Base-by-base conservation (phyloP, 1,140 invertebrate species). In the Apis laboriosa region DNA sequence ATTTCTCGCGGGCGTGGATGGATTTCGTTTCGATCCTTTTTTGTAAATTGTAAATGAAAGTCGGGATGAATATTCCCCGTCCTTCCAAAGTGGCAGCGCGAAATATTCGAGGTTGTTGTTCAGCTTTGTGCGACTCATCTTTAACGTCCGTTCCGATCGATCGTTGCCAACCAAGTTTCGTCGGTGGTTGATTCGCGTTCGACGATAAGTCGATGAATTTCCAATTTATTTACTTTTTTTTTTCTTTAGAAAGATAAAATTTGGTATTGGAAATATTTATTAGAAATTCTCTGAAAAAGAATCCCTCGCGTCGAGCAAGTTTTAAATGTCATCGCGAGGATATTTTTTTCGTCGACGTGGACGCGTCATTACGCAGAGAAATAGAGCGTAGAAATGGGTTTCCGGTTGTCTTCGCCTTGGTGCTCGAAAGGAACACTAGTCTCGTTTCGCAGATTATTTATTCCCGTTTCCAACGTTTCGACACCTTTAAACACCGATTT, bases 311-410 rank as follows among this genome's bases (percentile, higher is more conserved):
- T 12, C 63, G 9, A 49, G 53, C 9, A 49, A 68, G 55, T 12
- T 34, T 34, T 55, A 70, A 51, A 70, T 34, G 64, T 58, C 63
- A n/a, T 12, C 17, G 67, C 17, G 67, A 9, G 49, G 19, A 72
- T n/a, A 53, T 51, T 77, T 77, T 77, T 77, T 67, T 67, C 28
- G 63, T 58, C 9, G 9, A 28, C 51, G 21, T 12, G 24, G 21
- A 78, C 76, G 76, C 64, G 64, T 43, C 76, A 58, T 67, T 78
- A 78, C 76, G 28, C 64, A 21, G 64, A 68, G 76, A 67, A 78
- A 70, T 68, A 68, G 76, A 58, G 64, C 76, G 76, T 56, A 43
- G 53, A 49, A 21, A 68, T 24, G 53, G 64, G 64, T 56, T 78
- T 78, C 64, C 76, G 76, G 76, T 68, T 68, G 76, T 78, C 53